phyloP scores from a whole-genome alignment of 2,113 vertebrate genomes.

The rabbit (Oryctolagus cuniculus) region mOryCun1.1 NC_091435.1:3323501-3324000 shows the following conservation, averaged over 20 bases:
- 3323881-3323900: not conserved
- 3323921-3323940: not conserved
- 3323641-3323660: not conserved
- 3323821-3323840: fast-evolving
- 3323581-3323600: not conserved
- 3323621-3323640: no score
- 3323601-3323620: fast-evolving
- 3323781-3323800: no score
- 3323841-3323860: not conserved
- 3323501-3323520: not conserved
- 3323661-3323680: not conserved
- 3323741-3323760: not conserved
- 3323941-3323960: fast-evolving
- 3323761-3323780: not conserved
- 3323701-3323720: not conserved
- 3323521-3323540: not conserved
- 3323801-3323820: not conserved
- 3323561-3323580: not conserved
- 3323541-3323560: not conserved
- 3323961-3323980: not conserved
- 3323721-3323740: no score
- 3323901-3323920: fast-evolving
- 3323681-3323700: not conserved
- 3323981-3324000: not conserved
- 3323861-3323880: not conserved